phyloP scores from a whole-genome alignment of 2,888 invertebrate species.

The Mesorhabditis belari region DNA sequence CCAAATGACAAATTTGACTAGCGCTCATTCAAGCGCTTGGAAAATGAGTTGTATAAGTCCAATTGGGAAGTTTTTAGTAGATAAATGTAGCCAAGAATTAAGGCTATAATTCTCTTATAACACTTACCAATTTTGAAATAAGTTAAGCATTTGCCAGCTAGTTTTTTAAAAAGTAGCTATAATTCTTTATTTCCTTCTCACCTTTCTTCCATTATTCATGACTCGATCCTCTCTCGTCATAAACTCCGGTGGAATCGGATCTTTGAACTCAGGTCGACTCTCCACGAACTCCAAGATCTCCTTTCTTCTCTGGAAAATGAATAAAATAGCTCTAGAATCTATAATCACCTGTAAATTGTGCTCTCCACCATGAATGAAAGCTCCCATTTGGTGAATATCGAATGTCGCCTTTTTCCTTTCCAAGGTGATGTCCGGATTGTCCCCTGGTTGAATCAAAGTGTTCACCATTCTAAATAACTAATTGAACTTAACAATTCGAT shows the following conservation, averaged over 20 bases:
- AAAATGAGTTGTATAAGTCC: no score
- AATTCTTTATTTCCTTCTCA: slow-evolving; percentile 1
- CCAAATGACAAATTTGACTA: no score
- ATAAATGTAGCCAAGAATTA: no score
- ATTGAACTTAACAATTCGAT: background rate
- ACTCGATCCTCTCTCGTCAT: slow-evolving; percentile 53
- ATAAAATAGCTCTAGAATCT: background rate
- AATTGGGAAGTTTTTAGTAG: no score
- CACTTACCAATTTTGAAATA: no score
- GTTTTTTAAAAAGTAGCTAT: no score
- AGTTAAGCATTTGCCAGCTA: no score
- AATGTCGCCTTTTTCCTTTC: slow-evolving; percentile 27
- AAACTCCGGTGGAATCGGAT: slow-evolving; percentile 48
- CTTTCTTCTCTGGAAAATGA: slow-evolving; percentile 30
- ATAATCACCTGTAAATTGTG: slow-evolving; percentile 23
- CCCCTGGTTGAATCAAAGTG: slow-evolving; percentile 32
- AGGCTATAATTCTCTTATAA: no score
- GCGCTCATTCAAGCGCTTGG: no score
- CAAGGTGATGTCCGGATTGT: slow-evolving; percentile 43
- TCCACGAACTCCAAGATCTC: slow-evolving; percentile 49
- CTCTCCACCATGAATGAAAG: slow-evolving; percentile 39
- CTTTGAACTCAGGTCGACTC: slow-evolving; percentile 49
- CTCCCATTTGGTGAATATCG: slow-evolving; percentile 27
- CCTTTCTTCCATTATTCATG: slow-evolving; percentile 52
- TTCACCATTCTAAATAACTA: background rate